Conservation (phyloP, 2,888 invertebrate genomes). For the Phytoseiulus persimilis region DNA sequence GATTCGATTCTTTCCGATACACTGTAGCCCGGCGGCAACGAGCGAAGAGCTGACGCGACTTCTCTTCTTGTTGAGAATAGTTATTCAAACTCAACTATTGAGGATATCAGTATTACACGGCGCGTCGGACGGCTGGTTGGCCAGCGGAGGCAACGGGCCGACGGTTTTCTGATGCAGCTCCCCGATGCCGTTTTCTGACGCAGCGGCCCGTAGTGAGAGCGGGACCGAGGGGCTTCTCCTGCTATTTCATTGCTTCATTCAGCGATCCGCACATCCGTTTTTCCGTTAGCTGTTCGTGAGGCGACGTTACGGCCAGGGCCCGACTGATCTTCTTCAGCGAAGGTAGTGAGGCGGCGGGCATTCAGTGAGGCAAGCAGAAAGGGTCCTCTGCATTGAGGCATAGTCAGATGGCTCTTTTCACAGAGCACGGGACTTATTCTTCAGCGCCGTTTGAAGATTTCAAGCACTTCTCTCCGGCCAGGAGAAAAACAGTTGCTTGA, state of each 20-base stretch:
- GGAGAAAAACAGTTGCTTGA: not conserved
- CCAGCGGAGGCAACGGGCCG: not conserved
- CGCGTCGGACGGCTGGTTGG: not conserved
- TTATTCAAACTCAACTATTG: too few species aligned
- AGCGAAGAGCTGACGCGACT: too few species aligned
- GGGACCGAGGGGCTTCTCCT: not conserved
- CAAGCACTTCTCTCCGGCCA: not conserved
- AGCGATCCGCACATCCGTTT: conserved; percentile 38
- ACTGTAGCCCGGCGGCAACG: too few species aligned
- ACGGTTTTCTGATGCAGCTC: not conserved
- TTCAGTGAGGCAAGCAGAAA: not conserved
- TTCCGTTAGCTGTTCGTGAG: conserved; percentile 7
- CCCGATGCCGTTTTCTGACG: too few species aligned
- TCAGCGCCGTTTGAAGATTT: not conserved
- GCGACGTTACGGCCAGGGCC: not conserved
- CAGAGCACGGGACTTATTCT: not conserved
- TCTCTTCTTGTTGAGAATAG: too few species aligned
- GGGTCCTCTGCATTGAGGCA: not conserved
- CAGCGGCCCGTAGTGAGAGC: not conserved
- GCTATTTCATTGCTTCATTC: conserved; percentile 22
- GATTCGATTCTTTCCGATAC: too few species aligned
- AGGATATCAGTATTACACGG: not conserved
- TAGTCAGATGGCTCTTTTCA: not conserved
- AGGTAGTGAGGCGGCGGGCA: not conserved
- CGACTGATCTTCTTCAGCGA: not conserved